Conservation (phyloP, 2,113 vertebrate genomes). For the Leiothrix lutea region DNA sequence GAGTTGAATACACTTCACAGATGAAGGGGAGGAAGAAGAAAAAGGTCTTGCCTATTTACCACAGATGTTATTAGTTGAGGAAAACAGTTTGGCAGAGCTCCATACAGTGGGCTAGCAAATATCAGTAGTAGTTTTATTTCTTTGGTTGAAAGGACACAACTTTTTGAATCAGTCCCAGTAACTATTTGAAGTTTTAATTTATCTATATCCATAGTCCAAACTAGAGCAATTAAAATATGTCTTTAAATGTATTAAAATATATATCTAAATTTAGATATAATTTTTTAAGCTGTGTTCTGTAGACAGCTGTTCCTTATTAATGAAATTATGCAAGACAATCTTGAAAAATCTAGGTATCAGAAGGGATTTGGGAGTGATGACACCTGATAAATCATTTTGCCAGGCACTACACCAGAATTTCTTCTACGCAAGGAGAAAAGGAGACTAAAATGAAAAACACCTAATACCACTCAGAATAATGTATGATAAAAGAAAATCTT, state of each 20-base stretch:
- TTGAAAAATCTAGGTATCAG: neutral
- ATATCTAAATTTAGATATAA: neutral
- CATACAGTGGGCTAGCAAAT: neutral
- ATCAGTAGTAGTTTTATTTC: neutral
- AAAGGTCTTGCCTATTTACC: neutral
- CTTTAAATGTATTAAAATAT: neutral
- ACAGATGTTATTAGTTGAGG: neutral
- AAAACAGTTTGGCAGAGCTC: neutral
- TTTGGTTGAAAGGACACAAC: neutral
- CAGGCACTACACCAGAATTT: neutral
- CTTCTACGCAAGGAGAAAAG: neutral
- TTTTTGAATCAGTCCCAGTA: neutral
- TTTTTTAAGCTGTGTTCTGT: neutral
- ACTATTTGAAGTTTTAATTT: neutral
- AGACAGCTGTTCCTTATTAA: neutral
- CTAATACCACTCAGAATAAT: neutral
- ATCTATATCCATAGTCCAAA: neutral
- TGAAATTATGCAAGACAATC: neutral
- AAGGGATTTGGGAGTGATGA: neutral
- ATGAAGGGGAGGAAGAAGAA: conserved; percentile 2
- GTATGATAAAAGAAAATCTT: neutral
- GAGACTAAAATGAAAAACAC: neutral
- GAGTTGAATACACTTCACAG: conserved; percentile 13
- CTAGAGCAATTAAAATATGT: neutral
- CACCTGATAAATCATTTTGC: neutral